Conservation (phyloP, 2,797 vertebrate species). For the Etheostoma perlongum region DNA sequence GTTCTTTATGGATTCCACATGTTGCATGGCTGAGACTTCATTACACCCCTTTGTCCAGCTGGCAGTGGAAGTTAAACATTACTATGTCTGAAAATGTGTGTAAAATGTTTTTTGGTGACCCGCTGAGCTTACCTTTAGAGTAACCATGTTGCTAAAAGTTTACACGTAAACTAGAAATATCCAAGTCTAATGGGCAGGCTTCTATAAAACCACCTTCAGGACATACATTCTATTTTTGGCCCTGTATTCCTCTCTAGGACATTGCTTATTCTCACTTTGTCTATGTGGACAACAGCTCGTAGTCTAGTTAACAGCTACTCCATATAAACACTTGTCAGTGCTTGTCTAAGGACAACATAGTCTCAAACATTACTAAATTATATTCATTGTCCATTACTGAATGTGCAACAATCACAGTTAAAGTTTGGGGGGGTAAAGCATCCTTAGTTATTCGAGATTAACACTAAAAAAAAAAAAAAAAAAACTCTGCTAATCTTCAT, state of each 20-base stretch:
- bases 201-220: not conserved
- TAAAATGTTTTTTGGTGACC: not conserved
- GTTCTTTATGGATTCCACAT: not conserved
- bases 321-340: not conserved
- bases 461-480: not conserved
- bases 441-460: not conserved
- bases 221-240: not conserved
- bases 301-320: not conserved
- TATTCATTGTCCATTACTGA: not conserved
- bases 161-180: not conserved
- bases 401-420: not conserved
- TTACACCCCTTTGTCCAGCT: not conserved
- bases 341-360: too few species aligned
- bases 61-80: not conserved
- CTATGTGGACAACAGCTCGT: not conserved
- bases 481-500: not conserved
- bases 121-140: not conserved
- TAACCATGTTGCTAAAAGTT: not conserved
- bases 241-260: not conserved
- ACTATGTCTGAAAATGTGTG: not conserved
- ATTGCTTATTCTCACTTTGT: not conserved
- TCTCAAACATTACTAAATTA: too few species aligned
- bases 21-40: not conserved
- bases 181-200: not conserved
- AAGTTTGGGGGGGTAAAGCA: fast-evolving